Base-by-base conservation (phyloP, 2,888 invertebrate species). In the Folsomia manolachei region DNA sequence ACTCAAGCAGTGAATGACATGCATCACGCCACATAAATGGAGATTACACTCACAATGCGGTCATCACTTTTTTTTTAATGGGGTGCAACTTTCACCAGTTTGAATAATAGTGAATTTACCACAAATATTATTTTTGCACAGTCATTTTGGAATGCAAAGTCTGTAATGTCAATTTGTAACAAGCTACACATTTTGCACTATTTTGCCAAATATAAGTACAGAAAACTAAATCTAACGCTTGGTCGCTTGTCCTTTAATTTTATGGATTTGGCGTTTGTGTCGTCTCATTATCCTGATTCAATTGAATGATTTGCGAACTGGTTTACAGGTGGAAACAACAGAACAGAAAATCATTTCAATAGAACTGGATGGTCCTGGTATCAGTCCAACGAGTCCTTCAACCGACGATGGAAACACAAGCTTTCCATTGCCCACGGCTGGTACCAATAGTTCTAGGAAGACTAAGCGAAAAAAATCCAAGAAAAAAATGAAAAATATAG, bases 301-400 rank as follows among this genome's bases (percentile, higher is more conserved):
- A n/a, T n/a, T n/a, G n/a, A 39, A 39, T 39, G 39, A 39, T 19
- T 19, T 56, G 56, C n/a, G 7, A 7, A 18, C n/a, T n/a, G n/a
- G n/a, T 56, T 82, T 72, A 70, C 84, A 92, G 94, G 93, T 94
- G 84, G 94, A 94, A 88, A 94, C 94, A 75, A 90, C 93, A 77
- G 91, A 92, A 85, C 93, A 94, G 86, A 94, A 93, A 86, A 94
- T 94, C 81, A 92, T 94, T 85, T 93, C 94, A 72, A 85, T 94
- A 85, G 94, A 94, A 85, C 85, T 94, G 83, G 91, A 90, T 75
- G 89, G 87, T 81, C 88, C 88, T 73, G 61, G 74, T 23, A 75
- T 75, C 26, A 73, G 75, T 18, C 61, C 73, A 14, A 75, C 75
- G 9, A 56, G 69, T 1, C 25, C 65, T 23, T 68, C 72, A 4